phyloP scores from a whole-genome alignment of 2,888 invertebrate genomes.

The Tiliacea citrago region DNA sequence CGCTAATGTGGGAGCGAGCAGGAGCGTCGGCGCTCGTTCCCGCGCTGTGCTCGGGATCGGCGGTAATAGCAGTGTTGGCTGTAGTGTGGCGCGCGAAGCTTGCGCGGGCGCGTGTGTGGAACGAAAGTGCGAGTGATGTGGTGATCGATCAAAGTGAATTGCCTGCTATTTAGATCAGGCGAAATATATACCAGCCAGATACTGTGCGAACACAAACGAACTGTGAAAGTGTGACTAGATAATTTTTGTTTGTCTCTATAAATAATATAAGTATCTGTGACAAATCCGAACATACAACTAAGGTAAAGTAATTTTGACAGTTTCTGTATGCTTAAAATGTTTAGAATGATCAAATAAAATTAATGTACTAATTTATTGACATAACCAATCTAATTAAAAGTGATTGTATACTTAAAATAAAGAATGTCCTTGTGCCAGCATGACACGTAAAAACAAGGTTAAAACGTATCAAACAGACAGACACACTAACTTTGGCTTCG shows the following conservation, averaged over 20 bases:
- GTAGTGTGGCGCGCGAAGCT: slow-evolving; percentile 8
- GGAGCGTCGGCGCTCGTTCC: slow-evolving; percentile 3
- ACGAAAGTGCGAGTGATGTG: slow-evolving; percentile 9
- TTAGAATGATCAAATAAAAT: not conserved
- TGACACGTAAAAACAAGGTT: not conserved
- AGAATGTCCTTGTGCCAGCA: not conserved
- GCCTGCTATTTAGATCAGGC: not conserved
- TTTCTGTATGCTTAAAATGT: not conserved
- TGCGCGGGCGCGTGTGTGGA: slow-evolving; percentile 13
- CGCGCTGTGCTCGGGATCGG: not conserved
- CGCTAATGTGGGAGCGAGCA: slow-evolving; percentile 5
- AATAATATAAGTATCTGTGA: not conserved
- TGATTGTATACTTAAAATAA: not conserved
- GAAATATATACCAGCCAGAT: not conserved
- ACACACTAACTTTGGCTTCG: not conserved
- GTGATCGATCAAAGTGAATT: slow-evolving; percentile 13
- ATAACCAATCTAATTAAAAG: not conserved
- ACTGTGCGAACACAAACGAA: slow-evolving; percentile 4
- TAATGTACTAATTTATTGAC: not conserved
- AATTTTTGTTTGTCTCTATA: not conserved
- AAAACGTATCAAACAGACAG: not conserved
- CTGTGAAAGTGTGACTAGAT: not conserved
- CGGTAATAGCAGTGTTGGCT: no score
- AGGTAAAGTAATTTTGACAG: not conserved
- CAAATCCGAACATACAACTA: not conserved